phyloP scores from a whole-genome alignment of 2,888 invertebrate species.

The Noctua janthina region DNA sequence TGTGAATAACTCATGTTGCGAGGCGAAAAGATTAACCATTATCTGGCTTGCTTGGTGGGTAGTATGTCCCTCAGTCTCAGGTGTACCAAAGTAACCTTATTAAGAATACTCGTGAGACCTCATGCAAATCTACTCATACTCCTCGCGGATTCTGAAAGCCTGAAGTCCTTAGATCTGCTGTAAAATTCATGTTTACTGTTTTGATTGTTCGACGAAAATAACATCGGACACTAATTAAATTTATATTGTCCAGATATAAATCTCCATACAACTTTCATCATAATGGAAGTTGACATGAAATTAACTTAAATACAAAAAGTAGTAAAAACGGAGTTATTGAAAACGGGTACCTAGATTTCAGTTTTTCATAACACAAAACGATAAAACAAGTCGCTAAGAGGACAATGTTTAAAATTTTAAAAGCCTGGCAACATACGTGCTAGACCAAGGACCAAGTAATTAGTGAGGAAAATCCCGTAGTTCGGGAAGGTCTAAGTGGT shows the following conservation, averaged over 20 bases:
- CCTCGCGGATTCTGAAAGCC: background rate
- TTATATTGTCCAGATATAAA: background rate
- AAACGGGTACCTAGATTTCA: background rate
- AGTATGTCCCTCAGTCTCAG: background rate
- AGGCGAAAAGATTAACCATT: conserved; percentile 9
- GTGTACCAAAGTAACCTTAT: background rate
- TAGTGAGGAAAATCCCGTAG: conserved; percentile 78
- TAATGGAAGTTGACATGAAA: background rate
- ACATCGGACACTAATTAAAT: background rate
- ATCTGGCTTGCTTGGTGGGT: background rate
- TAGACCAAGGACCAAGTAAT: conserved; percentile 74
- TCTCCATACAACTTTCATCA: background rate
- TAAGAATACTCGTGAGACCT: background rate
- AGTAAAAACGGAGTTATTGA: background rate
- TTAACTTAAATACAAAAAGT: background rate
- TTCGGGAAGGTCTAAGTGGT: conserved; percentile 69
- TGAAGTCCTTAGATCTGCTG: background rate
- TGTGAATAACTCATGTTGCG: conserved; percentile 12
- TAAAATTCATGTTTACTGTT: background rate
- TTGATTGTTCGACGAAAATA: background rate
- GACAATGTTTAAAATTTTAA: conserved; percentile 20
- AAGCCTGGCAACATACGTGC: conserved; percentile 49
- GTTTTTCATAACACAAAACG: conserved; percentile 11
- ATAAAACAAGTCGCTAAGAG: background rate
- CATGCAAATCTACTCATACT: too few relatives aligned